Conservation (phyloP, 2,113 vertebrate genomes). For the Ptychochromis oligacanthus region DNA sequence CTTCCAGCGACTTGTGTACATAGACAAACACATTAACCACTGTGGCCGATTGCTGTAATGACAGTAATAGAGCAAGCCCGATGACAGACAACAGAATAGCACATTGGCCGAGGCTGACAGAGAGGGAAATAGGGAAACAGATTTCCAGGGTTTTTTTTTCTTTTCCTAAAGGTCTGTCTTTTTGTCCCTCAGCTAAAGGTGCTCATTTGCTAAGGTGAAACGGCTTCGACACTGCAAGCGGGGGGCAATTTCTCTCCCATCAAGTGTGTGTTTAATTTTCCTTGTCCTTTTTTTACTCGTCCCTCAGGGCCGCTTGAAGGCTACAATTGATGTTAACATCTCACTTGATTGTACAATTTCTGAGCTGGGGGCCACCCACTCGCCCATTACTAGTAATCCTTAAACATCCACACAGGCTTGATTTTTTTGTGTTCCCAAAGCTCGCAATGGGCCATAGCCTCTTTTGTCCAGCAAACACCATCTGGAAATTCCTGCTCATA, state of each 20-base stretch:
- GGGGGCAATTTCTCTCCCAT: slow-evolving; percentile 77
- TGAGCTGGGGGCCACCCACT: slow-evolving; percentile 5
- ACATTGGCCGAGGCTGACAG: slow-evolving; percentile 72
- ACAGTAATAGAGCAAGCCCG: slow-evolving; percentile 72
- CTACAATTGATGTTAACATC: slow-evolving; percentile 77
- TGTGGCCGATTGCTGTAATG: slow-evolving; percentile 71
- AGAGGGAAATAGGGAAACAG: slow-evolving; percentile 72
- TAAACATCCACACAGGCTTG: background rate
- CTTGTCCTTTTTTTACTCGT: slow-evolving; percentile 32
- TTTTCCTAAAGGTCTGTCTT: slow-evolving; percentile 23
- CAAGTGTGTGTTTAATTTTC: slow-evolving; percentile 77
- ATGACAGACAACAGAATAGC: slow-evolving; percentile 74
- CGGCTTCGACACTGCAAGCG: slow-evolving; percentile 53
- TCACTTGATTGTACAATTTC: slow-evolving; percentile 69
- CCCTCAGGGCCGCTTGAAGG: slow-evolving; percentile 51
- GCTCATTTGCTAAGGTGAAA: slow-evolving; percentile 80
- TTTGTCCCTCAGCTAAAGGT: slow-evolving; percentile 62
- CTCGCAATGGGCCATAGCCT: background rate
- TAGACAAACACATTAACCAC: slow-evolving; percentile 79
- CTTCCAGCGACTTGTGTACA: slow-evolving; percentile 56
- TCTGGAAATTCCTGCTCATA: background rate
- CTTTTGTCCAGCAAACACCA: background rate
- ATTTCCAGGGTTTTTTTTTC: slow-evolving; percentile 29
- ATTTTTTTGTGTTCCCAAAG: slow-evolving; percentile 2
- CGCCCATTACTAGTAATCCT: slow-evolving; percentile 15